These are phyloP conservation scores for Reinhardtius hippoglossoides DNA, from an alignment of 2,113 vertebrate species.

Conservation along the genomic window DNA sequence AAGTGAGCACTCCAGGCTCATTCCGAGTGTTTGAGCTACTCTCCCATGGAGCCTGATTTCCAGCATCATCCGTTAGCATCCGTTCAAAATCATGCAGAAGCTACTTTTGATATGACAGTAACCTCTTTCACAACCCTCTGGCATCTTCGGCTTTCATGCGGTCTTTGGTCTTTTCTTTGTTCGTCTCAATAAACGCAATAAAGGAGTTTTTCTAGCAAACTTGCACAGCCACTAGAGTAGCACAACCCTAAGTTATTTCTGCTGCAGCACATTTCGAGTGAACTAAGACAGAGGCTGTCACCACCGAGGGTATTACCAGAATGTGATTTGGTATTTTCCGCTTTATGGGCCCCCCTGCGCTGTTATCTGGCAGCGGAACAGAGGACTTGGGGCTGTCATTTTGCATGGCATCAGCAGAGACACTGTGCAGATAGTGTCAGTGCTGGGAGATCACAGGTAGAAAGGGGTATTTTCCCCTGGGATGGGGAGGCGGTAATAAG, in stretches of 20 bases:
- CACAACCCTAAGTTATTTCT: constrained; percentile 55
- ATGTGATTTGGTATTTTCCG: constrained; percentile 75
- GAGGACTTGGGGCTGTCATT: constrained; percentile 73
- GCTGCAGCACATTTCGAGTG: constrained; percentile 59
- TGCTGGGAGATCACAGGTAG: constrained; percentile 71
- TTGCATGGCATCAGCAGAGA: constrained; percentile 72
- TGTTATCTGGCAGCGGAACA: constrained; percentile 66
- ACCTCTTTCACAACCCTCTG: constrained; percentile 17
- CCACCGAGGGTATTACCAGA: constrained; percentile 68
- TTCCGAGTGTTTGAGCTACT: background rate
- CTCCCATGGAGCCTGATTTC: constrained; percentile 16
- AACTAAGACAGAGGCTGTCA: constrained; percentile 65
- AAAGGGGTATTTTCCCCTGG: constrained; percentile 60
- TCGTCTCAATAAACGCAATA: constrained; percentile 42
- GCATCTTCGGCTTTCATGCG: constrained; percentile 30
- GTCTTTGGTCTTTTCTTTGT: constrained; percentile 50
- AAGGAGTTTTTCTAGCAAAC: constrained; percentile 42
- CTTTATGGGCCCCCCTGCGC: constrained; percentile 44
- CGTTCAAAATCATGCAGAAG: constrained; percentile 2
- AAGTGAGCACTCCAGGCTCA: background rate
- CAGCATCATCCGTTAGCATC: background rate
- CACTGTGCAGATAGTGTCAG: constrained; percentile 71
- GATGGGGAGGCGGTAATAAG: constrained; percentile 63
- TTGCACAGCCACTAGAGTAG: constrained; percentile 44
- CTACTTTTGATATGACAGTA: constrained; percentile 17